Percentiles rank a stretch among this genome's conserved stretches.
phyloP scores from a whole-genome alignment of 2,888 invertebrate genomes.

The Lycaena phlaeas region DNA sequence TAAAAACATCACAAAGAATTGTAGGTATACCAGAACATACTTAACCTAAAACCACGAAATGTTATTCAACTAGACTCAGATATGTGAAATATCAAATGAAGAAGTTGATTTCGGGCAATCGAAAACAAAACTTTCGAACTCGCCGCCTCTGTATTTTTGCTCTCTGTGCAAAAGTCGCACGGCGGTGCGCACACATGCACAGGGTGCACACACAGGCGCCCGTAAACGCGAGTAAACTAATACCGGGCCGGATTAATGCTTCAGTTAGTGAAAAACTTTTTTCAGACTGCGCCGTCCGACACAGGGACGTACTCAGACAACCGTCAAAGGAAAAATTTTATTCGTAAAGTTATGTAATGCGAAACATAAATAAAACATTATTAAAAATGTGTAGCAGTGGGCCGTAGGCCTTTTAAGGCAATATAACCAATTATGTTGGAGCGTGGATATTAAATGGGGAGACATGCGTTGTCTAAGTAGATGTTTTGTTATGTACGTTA shows the following conservation, averaged over 20 bases:
- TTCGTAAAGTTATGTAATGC: slow-evolving; percentile 19
- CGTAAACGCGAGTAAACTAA: slow-evolving; percentile 70
- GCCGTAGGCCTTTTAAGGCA: slow-evolving; percentile 7
- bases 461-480: not conserved
- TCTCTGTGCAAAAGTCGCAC: slow-evolving; percentile 64
- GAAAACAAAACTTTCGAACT: slow-evolving; percentile 23
- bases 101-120: slow-evolving; percentile 26
- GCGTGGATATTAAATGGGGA: slow-evolving; percentile 5
- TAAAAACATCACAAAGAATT: too few relatives aligned
- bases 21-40: too few relatives aligned
- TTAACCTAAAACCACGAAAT: too few relatives aligned
- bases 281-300: slow-evolving; percentile 68
- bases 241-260: slow-evolving; percentile 73
- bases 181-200: slow-evolving; percentile 50
- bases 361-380: slow-evolving; percentile 18
- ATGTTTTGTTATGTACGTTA: not conserved
- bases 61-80: too few relatives aligned
- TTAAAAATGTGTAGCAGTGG: slow-evolving; percentile 13
- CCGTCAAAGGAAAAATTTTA: slow-evolving; percentile 23
- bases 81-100: slow-evolving; percentile 23
- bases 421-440: slow-evolving; percentile 7
- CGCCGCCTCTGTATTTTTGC: slow-evolving; percentile 37
- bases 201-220: slow-evolving; percentile 43
- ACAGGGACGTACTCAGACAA: slow-evolving; percentile 48
- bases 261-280: slow-evolving; percentile 74